Evolutionary conservation across 2,888 invertebrate species (phyloP).

Genomic region (Flexamia atlantica): DNA sequence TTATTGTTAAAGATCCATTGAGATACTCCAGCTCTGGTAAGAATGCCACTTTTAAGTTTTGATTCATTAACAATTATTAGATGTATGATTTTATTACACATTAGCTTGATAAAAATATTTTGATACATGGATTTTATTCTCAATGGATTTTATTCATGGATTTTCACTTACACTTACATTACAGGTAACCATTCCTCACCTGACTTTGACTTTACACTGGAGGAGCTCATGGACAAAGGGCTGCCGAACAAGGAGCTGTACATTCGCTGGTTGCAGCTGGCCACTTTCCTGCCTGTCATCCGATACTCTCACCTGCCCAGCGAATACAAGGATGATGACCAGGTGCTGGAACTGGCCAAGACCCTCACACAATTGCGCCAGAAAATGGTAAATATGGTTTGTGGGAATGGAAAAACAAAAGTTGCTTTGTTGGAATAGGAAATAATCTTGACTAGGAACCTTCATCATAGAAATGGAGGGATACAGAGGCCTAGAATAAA

Average conservation of each 20-base stretch:
- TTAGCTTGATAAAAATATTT: no score
- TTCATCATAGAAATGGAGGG: no score
- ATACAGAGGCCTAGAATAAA: no score
- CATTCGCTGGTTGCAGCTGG: slow-evolving; percentile 93
- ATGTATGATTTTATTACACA: no score
- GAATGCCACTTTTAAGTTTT: no score
- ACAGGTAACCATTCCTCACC: slow-evolving; percentile 45
- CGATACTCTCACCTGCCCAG: slow-evolving; percentile 94
- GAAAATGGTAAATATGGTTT: slow-evolving; percentile 78
- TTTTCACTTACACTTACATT: no score
- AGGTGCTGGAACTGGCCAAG: slow-evolving; percentile 87
- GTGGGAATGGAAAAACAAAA: no score
- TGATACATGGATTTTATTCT: no score
- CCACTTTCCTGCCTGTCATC: slow-evolving; percentile 94
- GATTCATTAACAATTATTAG: no score
- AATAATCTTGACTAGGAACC: no score
- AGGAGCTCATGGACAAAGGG: slow-evolving; percentile 46
- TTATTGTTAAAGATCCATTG: slow-evolving; percentile 75
- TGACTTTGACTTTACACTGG: slow-evolving; percentile 29
- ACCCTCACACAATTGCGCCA: slow-evolving; percentile 85
- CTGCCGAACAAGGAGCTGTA: slow-evolving; percentile 89
- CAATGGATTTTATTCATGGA: no score
- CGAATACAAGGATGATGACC: slow-evolving; percentile 87
- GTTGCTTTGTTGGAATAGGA: no score
- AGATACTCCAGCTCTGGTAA: slow-evolving; percentile 70